These are phyloP conservation scores for Dasyprocta punctata DNA, from an alignment of 2,113 vertebrate species.

Conservation along the genomic window DNA sequence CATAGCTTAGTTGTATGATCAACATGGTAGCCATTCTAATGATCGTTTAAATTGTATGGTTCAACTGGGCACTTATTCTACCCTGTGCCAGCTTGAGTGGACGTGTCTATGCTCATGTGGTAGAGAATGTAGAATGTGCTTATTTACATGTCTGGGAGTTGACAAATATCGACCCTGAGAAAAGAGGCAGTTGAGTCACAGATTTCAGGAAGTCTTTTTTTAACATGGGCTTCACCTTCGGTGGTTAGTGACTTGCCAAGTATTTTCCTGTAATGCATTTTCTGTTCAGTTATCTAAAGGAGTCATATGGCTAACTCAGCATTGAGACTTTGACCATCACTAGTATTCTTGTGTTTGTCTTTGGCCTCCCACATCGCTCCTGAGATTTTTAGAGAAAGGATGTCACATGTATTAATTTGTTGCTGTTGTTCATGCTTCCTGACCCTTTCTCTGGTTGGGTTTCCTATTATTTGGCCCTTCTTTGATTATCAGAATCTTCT, in stretches of 20 bases:
- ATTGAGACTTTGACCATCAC: not conserved
- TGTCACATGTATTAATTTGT: not conserved
- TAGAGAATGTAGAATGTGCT: not conserved
- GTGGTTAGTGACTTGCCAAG: not conserved
- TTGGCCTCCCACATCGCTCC: not conserved
- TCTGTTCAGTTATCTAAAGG: not conserved
- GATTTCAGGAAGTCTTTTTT: not conserved
- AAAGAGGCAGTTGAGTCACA: not conserved
- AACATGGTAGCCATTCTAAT: not conserved
- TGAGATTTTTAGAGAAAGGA: not conserved
- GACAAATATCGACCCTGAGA: rapidly evolving
- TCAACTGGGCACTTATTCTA: not conserved
- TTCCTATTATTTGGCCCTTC: not conserved
- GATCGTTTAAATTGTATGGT: not conserved
- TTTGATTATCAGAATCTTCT: not conserved
- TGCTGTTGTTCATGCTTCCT: not conserved
- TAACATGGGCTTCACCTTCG: rapidly evolving
- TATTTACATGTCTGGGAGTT: not conserved
- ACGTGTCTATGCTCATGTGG: not conserved
- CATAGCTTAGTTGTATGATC: not conserved
- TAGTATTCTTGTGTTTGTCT: not conserved
- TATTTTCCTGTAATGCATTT: not conserved
- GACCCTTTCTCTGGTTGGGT: not conserved
- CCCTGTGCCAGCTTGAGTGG: not conserved
- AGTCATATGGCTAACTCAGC: not conserved